phyloP scores from a whole-genome alignment of 2,797 vertebrate species.

The Threskiornis aethiopicus region DNA sequence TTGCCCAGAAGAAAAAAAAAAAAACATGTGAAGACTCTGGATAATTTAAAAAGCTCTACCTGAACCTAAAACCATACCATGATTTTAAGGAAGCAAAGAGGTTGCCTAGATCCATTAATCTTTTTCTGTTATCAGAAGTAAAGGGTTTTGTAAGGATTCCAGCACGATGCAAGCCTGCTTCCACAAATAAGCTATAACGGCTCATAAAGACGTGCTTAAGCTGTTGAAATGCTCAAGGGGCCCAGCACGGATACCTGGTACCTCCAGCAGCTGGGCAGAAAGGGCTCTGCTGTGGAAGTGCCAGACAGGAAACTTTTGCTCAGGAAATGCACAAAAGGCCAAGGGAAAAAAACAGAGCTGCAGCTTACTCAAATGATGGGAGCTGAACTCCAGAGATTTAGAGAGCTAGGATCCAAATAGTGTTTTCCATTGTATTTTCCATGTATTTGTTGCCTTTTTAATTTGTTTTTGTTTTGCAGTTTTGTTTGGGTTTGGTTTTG shows the following conservation, averaged over 20 bases:
- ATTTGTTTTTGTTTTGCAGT: not conserved
- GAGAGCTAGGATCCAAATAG: not conserved
- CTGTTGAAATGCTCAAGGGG: not conserved
- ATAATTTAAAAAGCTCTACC: not conserved
- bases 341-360: not conserved
- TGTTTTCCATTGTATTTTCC: not conserved
- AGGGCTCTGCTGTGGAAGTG: not conserved
- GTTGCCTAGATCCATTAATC: not conserved
- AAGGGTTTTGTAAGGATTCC: not conserved
- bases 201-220: not conserved
- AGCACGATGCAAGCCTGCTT: not conserved
- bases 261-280: not conserved
- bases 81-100: not conserved
- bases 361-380: not conserved
- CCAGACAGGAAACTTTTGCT: not conserved
- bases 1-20: not conserved
- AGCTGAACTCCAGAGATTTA: not conserved
- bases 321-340: not conserved
- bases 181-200: not conserved
- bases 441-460: not conserved
- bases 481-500: too few species aligned
- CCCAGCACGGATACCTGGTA: not conserved
- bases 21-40: fast-evolving
- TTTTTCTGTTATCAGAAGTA: not conserved
- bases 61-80: not conserved